Conservation (phyloP, 2,888 invertebrate genomes). For the Galerucella nymphaeae region DNA sequence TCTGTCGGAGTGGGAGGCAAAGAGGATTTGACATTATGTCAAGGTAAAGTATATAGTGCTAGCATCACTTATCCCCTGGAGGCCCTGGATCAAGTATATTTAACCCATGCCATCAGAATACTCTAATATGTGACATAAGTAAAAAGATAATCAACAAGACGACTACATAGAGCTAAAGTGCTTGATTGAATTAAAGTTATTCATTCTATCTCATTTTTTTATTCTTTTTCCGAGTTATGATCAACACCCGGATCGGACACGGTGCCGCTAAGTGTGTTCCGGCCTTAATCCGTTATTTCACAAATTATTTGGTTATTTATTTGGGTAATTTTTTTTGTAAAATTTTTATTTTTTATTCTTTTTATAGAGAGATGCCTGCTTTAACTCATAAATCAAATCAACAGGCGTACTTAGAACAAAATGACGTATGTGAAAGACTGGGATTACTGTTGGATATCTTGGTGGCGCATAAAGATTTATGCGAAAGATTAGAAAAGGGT, state of each 20-base stretch:
- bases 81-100: too few species aligned
- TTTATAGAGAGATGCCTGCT: slow-evolving; percentile 66
- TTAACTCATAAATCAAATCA: slow-evolving; percentile 67
- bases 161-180: too few species aligned
- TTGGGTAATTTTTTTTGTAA: neutral
- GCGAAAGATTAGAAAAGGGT: slow-evolving; percentile 72
- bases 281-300: neutral
- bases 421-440: slow-evolving; percentile 69
- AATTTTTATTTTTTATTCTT: neutral
- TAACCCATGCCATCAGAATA: too few species aligned
- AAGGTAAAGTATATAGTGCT: slow-evolving; percentile 63
- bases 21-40: slow-evolving; percentile 67
- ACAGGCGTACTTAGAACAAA: slow-evolving; percentile 68
- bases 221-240: too few species aligned
- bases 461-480: slow-evolving; percentile 69
- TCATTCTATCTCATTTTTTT: too few species aligned
- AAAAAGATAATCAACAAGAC: too few species aligned
- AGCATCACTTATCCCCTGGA: too few species aligned
- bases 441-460: slow-evolving; percentile 69
- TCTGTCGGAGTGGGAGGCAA: slow-evolving; percentile 69
- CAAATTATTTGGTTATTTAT: too few species aligned
- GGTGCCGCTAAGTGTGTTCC: too few species aligned
- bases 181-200: too few species aligned
- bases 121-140: too few species aligned
- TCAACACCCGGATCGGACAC: too few species aligned